phyloP scores from a whole-genome alignment of 1,140 invertebrate genomes.

The Portunus trituberculatus region DNA sequence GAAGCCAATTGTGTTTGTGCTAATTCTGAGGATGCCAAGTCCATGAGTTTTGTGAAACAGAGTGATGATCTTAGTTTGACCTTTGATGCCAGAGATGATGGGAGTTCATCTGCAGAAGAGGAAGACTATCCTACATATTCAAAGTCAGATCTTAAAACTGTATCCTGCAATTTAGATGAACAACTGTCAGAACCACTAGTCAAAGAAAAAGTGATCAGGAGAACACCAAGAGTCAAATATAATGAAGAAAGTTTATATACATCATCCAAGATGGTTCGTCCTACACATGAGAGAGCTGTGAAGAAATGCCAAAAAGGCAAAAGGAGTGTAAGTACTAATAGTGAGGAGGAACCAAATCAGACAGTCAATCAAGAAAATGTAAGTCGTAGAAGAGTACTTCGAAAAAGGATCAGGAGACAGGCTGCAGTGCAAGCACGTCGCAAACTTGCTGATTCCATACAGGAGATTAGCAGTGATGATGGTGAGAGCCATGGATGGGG shows the following conservation, averaged over 20 bases:
- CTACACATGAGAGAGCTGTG: not conserved
- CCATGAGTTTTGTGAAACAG: not conserved
- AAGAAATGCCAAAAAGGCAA: not conserved
- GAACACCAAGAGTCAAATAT: not conserved
- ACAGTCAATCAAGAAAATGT: conserved; percentile 48
- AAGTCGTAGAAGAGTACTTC: not conserved
- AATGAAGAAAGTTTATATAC: not conserved
- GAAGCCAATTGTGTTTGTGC: not conserved
- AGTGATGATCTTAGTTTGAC: not conserved
- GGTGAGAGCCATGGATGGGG: not conserved
- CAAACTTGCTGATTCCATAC: conserved; percentile 36
- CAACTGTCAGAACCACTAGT: not conserved
- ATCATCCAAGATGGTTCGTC: not conserved
- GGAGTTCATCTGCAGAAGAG: too few species aligned
- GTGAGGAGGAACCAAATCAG: conserved; percentile 15
- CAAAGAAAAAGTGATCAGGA: not conserved
- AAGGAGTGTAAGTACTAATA: not conserved
- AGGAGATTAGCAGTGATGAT: conserved; percentile 60
- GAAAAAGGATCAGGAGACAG: not conserved
- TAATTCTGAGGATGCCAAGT: not conserved
- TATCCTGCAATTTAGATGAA: not conserved
- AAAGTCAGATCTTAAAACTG: too few species aligned
- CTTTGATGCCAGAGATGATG: not conserved
- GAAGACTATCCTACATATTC: too few species aligned
- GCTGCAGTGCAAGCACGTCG: not conserved